These are phyloP conservation scores for Euplagia quadripunctaria DNA, from an alignment of 2,888 invertebrate genomes.

Conservation along the genomic window DNA sequence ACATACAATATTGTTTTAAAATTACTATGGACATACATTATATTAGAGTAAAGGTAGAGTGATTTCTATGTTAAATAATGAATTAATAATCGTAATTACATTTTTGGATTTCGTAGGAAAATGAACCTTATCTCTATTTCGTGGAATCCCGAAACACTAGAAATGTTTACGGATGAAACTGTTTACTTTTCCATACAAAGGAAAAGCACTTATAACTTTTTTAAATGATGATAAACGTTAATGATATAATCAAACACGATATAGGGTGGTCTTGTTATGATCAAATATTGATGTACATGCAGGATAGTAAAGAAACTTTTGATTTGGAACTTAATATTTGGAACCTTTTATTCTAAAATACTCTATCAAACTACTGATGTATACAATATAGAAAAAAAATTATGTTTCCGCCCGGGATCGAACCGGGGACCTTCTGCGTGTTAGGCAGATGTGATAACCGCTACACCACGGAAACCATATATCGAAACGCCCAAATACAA, in stretches of 20 bases:
- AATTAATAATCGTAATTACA: background rate
- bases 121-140: background rate
- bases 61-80: background rate
- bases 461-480: conserved; percentile 96
- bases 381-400: no score
- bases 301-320: no score
- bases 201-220: no score
- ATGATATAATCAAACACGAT: no score
- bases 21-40: conserved; percentile 4
- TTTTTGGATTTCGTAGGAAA: background rate
- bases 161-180: background rate
- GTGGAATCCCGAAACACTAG: background rate
- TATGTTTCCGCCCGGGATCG: conserved; percentile 95
- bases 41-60: background rate
- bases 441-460: conserved; percentile 97
- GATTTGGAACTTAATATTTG: no score
- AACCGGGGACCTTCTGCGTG: conserved; percentile 97
- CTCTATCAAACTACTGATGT: no score
- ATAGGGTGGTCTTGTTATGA: no score
- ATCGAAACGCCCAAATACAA: no score
- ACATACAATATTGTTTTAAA: conserved; percentile 14
- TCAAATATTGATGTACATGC: no score
- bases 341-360: no score
- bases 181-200: background rate
- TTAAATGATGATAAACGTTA: no score